Conservation (phyloP, 2,113 vertebrate genomes). For the Mandrillus leucophaeus region DNA sequence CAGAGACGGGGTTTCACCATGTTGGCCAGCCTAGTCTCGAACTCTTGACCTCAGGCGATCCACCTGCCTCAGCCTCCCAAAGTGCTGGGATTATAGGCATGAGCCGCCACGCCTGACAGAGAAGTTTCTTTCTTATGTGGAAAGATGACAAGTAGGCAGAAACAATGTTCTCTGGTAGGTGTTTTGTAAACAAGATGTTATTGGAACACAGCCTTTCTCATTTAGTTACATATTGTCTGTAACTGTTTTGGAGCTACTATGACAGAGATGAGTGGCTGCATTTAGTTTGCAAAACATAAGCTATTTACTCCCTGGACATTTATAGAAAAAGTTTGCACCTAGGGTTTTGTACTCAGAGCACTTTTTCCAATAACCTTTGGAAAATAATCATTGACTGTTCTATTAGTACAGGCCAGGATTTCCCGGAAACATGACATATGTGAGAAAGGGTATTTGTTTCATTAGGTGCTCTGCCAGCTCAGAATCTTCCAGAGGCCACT, state of each 20-base stretch:
- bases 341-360: not conserved
- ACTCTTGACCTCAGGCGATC: no score
- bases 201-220: not conserved
- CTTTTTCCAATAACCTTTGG: not conserved
- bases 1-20: no score
- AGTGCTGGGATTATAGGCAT: no score
- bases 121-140: not conserved
- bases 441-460: not conserved
- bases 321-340: not conserved
- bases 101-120: no score
- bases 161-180: not conserved
- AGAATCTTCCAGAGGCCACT: slow-evolving; percentile 3
- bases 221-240: not conserved
- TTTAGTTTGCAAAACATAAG: not conserved
- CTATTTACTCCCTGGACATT: not conserved
- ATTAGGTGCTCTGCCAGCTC: not conserved
- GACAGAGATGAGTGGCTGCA: not conserved
- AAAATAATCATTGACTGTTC: not conserved
- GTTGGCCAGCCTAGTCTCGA: no score
- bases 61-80: no score
- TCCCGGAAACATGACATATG: not conserved
- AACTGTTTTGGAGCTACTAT: not conserved
- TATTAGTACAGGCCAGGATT: not conserved
- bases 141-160: not conserved
- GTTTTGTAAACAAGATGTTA: not conserved